Conservation (phyloP, 2,797 vertebrate species). For the Hyperoplus immaculatus region DNA sequence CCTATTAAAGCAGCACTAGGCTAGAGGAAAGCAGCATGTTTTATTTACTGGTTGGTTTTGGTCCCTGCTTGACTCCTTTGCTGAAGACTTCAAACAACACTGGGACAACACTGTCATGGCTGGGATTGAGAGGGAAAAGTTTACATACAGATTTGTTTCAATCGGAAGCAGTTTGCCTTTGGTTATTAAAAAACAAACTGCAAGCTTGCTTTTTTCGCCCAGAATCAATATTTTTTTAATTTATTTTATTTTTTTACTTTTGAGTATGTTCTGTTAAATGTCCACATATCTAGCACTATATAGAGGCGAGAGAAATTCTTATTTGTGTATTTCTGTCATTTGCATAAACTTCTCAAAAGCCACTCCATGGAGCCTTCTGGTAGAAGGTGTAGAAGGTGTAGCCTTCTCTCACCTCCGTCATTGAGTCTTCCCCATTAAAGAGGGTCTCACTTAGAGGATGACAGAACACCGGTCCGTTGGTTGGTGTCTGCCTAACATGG, state of each 20-base stretch:
- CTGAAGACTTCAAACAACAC: constrained; percentile 67
- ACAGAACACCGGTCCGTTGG: no score
- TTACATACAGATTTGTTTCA: constrained; percentile 62
- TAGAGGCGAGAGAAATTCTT: no score
- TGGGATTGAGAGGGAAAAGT: constrained; percentile 70
- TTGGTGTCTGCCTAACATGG: no score
- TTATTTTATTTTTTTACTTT: background rate
- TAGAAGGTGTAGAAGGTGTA: no score
- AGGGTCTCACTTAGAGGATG: no score
- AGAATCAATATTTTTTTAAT: background rate
- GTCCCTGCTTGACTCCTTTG: constrained; percentile 52
- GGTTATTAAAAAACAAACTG: constrained; percentile 18
- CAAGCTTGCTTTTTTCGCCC: background rate
- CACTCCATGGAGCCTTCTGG: no score
- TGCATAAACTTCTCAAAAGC: no score
- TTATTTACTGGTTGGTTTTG: constrained; percentile 72
- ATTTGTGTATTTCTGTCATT: no score
- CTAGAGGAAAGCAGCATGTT: constrained; percentile 67
- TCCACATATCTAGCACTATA: no score
- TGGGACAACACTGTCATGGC: constrained; percentile 72
- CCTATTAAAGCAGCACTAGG: constrained; percentile 64
- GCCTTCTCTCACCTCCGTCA: no score
- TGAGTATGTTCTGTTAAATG: background rate
- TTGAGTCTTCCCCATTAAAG: no score
- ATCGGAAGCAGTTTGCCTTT: constrained; percentile 64